Base-by-base conservation (phyloP, 2,797 vertebrate species). In the Siniperca undulata region DNA sequence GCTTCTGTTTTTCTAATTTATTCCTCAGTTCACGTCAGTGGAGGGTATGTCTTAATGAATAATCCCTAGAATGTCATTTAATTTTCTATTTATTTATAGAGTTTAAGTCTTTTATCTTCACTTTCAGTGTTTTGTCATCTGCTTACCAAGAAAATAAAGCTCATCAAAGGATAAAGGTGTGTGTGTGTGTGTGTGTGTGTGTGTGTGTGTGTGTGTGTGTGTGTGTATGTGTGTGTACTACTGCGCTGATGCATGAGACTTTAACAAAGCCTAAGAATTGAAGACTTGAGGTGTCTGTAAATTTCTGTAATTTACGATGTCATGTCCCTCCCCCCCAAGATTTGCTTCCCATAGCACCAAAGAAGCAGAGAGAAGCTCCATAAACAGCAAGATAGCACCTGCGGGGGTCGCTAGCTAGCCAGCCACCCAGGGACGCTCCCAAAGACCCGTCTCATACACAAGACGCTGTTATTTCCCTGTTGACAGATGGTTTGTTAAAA, bases 51-150 rank as follows among this genome's bases (percentile, higher is more conserved):
- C 66, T 67, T 74, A 65, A 74, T 36, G 7, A 83, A 74, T 70
- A 79, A 80, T 80, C 70, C 46, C 24, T 61, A 65, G 68, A 74
- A 75, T 86, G 77, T 88, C 71, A 78, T 74, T 74, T 70, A 1
- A 74, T 72, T 79, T 82, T 78, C 46, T 92, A 91, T 95, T 93
- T 94, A 95, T 95, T 95, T 93, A 83, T 88, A 92, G 82, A 87
- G 75, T 86, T 81, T 73, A 92, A 87, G 59, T 82, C 85, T 91
- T 80, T 82, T 78, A 80, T 89, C 88, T 86, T 79, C 81, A 92
- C 77, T 76, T 68, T 84, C 72, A 85, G 55, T 91, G 91, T 88
- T 92, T 82, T 86, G 74, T 87, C 79, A 74, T 82, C 72, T 87
- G 84, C 83, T 82, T 67, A 88, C 68, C 24, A 76, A 71, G 56